phyloP scores from a whole-genome alignment of 2,113 vertebrate genomes.

The Cavia aperea region DNA sequence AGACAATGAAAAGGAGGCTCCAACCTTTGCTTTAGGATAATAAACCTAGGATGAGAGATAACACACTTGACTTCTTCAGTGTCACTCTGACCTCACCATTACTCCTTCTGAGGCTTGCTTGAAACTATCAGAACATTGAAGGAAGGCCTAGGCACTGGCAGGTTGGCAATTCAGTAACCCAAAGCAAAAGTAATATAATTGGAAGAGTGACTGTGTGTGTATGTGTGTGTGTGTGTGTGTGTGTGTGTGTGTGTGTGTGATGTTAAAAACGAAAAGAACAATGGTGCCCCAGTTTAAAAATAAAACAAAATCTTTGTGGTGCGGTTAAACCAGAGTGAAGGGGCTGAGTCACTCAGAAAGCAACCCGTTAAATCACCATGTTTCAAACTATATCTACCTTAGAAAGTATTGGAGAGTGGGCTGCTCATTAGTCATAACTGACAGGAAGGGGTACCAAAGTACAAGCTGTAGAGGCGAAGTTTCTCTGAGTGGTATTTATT shows the following conservation, averaged over 20 bases:
- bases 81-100: not conserved
- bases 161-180: not conserved
- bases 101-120: not conserved
- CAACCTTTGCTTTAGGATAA: not conserved
- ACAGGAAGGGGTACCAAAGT: not conserved
- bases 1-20: not conserved
- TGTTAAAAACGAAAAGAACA: not conserved
- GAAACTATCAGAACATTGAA: slow-evolving; percentile 4
- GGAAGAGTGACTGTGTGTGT: not conserved
- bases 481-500: not conserved
- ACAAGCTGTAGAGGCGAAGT: not conserved
- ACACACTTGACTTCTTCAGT: not conserved
- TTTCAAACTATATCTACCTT: slow-evolving; percentile 10
- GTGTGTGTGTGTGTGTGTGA: not conserved
- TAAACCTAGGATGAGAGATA: not conserved
- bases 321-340: not conserved
- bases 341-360: slow-evolving; percentile 3
- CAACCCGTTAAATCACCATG: not conserved
- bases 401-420: not conserved
- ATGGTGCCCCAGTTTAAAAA: not conserved
- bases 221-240: not conserved
- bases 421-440: slow-evolving; percentile 36
- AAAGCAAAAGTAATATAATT: not conserved
- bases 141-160: not conserved
- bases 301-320: not conserved